Conservation (phyloP, 2,888 invertebrate genomes). For the Synanthedon vespiformis region DNA sequence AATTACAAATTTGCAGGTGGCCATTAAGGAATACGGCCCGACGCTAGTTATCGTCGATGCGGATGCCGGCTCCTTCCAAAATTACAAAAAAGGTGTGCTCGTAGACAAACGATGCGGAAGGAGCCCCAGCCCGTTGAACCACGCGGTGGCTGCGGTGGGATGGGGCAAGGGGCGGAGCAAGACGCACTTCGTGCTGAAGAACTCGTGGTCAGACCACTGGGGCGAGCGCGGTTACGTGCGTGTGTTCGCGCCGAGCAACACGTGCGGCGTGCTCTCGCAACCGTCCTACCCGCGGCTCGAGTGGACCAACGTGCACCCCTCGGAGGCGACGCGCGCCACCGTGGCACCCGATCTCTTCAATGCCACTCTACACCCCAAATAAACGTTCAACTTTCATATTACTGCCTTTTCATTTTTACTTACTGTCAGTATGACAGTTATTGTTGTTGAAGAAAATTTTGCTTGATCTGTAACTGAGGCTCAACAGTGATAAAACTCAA, state of each 20-base stretch:
- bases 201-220: slow-evolving; percentile 45
- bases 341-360: slow-evolving; percentile 1
- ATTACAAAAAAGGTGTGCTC: slow-evolving; percentile 36
- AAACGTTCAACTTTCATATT: too few relatives aligned
- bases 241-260: slow-evolving; percentile 38
- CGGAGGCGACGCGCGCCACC: slow-evolving; percentile 7
- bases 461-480: too few relatives aligned
- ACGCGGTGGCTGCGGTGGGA: slow-evolving; percentile 52
- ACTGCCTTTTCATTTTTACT: too few relatives aligned
- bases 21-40: slow-evolving; percentile 41
- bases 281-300: slow-evolving; percentile 41
- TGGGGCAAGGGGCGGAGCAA: slow-evolving; percentile 32
- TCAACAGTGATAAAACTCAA: too few relatives aligned
- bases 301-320: slow-evolving; percentile 24
- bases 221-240: slow-evolving; percentile 43
- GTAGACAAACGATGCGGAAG: slow-evolving; percentile 39
- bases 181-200: slow-evolving; percentile 50
- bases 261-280: slow-evolving; percentile 41
- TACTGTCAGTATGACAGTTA: too few relatives aligned
- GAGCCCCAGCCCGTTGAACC: slow-evolving; percentile 20
- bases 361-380: too few relatives aligned
- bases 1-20: slow-evolving; percentile 23
- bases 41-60: slow-evolving; percentile 46
- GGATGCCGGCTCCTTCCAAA: slow-evolving; percentile 25
- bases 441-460: too few relatives aligned